Base-by-base conservation (phyloP, 2,888 invertebrate species). In the Magallana nippona region DNA sequence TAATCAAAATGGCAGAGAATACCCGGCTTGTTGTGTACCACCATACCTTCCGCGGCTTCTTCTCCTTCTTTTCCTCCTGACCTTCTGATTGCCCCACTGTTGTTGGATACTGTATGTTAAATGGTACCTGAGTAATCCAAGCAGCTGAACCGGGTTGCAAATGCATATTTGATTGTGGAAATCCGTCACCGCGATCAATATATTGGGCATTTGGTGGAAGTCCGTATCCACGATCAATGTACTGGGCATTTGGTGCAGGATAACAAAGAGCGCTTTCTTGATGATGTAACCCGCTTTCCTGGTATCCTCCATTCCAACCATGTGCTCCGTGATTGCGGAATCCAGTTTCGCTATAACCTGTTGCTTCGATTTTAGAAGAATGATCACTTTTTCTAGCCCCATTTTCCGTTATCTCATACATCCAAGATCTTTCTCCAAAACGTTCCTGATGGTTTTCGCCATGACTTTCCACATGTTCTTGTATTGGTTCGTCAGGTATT, bases 21-120 rank as follows among this genome's bases (percentile, higher is more conserved):
- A 63, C 63, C 13, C 27, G 63, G n/a, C 63, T 22, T 22, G 63
- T 63, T 13, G 63, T 63, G 13, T 63, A 63, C 63, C 63, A 63
- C 63, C 63, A 63, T 13, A 63, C 63, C 13, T 63, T 63, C n/a
- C 63, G 19, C 22, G 63, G 63, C 22, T 63, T 63, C 11, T 63
- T 63, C 63, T 63, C 63, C 27, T 63, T 27, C 63, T 62, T 19
- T 3, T 15, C 63, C 13, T 19, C 22, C 63, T 22, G 27, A 22
- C 13, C 2, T n/a, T 63, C 19, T 63, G n/a, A 10, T 11, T 63
- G 62, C 19, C 22, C 22, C 8, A 27, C 13, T 63, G 10, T 0
- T 27, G 10, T 0, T 27, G 10, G 60, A n/a, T 60, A 60, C 60
- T 60, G 63, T 63, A 22, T 13, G 13, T 22, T 22, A 10, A 22